Evolutionary conservation across 2,797 vertebrate genomes (phyloP), one percentile per base, ranked within the genome.

Genomic region (Pygocentrus nattereri): DNA sequence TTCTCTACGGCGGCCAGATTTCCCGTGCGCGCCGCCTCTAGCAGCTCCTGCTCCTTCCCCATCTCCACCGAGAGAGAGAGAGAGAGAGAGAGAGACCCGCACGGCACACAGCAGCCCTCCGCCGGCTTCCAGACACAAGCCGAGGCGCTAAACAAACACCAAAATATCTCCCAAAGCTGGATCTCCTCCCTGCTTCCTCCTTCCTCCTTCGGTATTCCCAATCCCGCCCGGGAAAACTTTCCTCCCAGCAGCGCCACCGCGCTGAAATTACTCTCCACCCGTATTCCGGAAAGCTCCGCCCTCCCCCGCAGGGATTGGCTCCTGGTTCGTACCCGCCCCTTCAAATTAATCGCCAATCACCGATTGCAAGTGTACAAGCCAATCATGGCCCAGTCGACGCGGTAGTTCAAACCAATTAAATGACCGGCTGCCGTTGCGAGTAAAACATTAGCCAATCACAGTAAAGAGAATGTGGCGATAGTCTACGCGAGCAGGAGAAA

Each of bases 1-100:
- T 98, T 98, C 94, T 98, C 97, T 88, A 98, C 97, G 0, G 97
- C 96, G 87, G 95, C 94, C 84, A 98, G 95, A 91, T 99, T 98
- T 80, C 98, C 98, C 49, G 96, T 98, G 64, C 97, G 97, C 87
- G 98, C 96, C 93, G 97, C 97, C 91, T 99, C 98, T 68, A 99
- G 94, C 85, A 98, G 96, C 94, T 98, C 98, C 93, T 98, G 98
- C 94, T 99, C 98, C 92, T 97, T 98, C 94, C 98, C 97, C 98
- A 99, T 98, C 89, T 90, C 93, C 87, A 77, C 90, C 85, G 88
- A 80, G 73, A 85, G 77, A 84, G 80, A 70, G 90, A 85, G 74
- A 85, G 59, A 50, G 52, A 81, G 70, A 62, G 38, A 59, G n/a
- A n/a, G n/a, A n/a, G n/a, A 38, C 34, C 34, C 3, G 31, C 71